These are phyloP conservation scores for Athene noctua DNA, from an alignment of 2,113 vertebrate genomes.

Conservation along the genomic window DNA sequence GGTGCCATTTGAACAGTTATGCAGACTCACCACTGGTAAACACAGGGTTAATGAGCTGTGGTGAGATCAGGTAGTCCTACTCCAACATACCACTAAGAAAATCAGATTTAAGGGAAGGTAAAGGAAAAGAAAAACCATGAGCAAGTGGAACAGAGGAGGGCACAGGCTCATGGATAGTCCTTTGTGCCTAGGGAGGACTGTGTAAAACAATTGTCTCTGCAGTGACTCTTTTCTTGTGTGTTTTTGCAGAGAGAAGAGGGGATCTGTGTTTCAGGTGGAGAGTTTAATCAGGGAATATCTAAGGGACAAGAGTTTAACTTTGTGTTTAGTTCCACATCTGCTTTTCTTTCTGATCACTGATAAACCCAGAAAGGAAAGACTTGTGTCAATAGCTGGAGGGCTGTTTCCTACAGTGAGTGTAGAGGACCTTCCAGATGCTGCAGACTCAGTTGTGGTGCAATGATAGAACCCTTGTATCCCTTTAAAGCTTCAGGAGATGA, in stretches of 20 bases:
- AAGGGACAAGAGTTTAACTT: background rate
- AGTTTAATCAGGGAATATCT: background rate
- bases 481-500: background rate
- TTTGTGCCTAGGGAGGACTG: background rate
- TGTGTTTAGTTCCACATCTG: background rate
- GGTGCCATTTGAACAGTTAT: background rate
- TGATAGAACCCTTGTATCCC: background rate
- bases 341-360: background rate
- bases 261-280: background rate
- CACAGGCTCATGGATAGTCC: background rate
- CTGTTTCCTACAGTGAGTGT: background rate
- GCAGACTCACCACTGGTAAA: background rate
- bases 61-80: background rate
- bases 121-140: background rate
- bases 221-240: background rate
- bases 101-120: background rate
- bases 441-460: background rate
- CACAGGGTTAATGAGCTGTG: background rate
- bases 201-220: background rate
- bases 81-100: background rate
- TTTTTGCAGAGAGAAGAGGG: background rate
- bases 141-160: background rate
- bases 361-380: background rate
- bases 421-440: background rate
- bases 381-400: background rate